Conservation (phyloP, 1,140 invertebrate species). For the Sinella curviseta region DNA sequence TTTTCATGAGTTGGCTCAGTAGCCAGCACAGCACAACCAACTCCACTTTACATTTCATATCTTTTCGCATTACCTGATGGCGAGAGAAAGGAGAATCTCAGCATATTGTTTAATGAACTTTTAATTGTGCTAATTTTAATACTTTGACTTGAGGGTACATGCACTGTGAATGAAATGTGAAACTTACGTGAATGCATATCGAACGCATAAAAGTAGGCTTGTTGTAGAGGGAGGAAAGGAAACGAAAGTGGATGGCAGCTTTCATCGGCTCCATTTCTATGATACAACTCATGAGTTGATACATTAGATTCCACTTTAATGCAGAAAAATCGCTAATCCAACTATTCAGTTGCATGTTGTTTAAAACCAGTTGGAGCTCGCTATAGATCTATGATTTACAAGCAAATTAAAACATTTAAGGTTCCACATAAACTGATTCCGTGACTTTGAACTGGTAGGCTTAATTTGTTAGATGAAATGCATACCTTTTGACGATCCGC, state of each 20-base stretch:
- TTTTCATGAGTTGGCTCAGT: constrained; percentile 77
- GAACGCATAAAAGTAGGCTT: constrained; percentile 77
- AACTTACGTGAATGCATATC: constrained; percentile 69
- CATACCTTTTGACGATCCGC: not conserved
- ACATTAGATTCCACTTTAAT: constrained; percentile 18
- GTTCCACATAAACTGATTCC: too few species aligned
- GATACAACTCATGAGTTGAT: constrained; percentile 22
- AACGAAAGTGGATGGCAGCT: constrained; percentile 58
- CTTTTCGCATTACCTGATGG: too few species aligned
- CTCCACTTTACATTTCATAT: constrained; percentile 65
- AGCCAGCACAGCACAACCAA: constrained; percentile 82
- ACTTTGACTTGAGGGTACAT: too few species aligned
- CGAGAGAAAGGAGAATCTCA: too few species aligned
- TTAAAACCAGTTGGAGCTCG: not conserved
- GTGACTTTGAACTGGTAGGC: too few species aligned
- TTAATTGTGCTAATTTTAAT: too few species aligned
- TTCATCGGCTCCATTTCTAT: constrained; percentile 7
- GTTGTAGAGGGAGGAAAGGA: constrained; percentile 83
- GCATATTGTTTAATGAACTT: not conserved
- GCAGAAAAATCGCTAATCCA: not conserved
- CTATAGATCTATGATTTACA: constrained; percentile 18
- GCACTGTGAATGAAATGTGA: too few species aligned
- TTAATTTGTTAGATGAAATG: too few species aligned
- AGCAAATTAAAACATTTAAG: too few species aligned
- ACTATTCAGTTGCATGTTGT: not conserved